phyloP scores from a whole-genome alignment of 1,140 invertebrate genomes.

The Drosophila lini region DNA sequence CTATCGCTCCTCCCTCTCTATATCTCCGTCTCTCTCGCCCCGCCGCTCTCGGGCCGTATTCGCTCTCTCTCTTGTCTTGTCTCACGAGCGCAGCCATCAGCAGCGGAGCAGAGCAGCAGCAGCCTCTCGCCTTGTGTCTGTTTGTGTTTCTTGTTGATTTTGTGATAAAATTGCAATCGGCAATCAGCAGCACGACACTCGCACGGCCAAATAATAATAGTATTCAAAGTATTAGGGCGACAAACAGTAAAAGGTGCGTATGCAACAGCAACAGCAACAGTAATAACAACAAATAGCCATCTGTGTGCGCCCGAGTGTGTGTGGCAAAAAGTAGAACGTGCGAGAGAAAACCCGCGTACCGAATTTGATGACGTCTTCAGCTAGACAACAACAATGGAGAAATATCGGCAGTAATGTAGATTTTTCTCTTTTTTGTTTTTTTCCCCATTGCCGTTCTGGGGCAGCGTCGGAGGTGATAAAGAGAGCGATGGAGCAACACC shows the following conservation, averaged over 20 bases:
- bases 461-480: constrained; percentile 23
- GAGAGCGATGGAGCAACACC: constrained; percentile 39
- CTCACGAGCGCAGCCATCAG: constrained; percentile 35
- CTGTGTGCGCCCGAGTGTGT: constrained; percentile 32
- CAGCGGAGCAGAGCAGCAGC: constrained; percentile 33
- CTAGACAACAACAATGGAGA: constrained; percentile 53
- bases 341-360: constrained; percentile 71
- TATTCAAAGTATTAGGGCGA: constrained; percentile 55
- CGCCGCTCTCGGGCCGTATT: constrained; percentile 33
- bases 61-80: constrained; percentile 41
- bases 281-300: constrained; percentile 51
- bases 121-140: constrained; percentile 49
- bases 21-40: constrained; percentile 41
- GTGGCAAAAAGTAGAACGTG: constrained; percentile 64
- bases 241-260: constrained; percentile 70
- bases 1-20: constrained; percentile 46
- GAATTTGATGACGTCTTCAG: constrained; percentile 77
- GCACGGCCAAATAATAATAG: constrained; percentile 60
- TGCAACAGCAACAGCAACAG: constrained; percentile 39
- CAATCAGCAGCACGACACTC: constrained; percentile 67
- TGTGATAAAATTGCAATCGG: constrained; percentile 81
- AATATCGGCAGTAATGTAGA: constrained; percentile 47
- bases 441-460: constrained; percentile 16
- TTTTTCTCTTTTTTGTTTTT: constrained; percentile 21
- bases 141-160: constrained; percentile 76